phyloP scores from a whole-genome alignment of 2,797 vertebrate species.

The Onychomys leucogaster region DNA sequence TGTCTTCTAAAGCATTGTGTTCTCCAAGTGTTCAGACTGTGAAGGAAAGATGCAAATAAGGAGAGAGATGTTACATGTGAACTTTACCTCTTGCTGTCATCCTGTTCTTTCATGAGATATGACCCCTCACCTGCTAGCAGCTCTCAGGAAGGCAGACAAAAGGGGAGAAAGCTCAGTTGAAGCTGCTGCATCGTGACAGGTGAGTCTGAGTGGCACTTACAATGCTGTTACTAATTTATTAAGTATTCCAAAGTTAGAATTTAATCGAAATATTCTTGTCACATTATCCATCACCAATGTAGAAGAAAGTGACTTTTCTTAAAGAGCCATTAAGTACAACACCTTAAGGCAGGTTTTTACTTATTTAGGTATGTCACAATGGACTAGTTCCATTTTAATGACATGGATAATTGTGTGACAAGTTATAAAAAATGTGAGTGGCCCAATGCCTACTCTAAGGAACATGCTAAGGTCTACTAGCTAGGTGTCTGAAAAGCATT shows the following conservation, averaged over 20 bases:
- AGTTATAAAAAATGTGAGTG: constrained; percentile 71
- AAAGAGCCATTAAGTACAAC: constrained; percentile 48
- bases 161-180: constrained; percentile 44
- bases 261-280: constrained; percentile 80
- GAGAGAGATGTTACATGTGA: neutral
- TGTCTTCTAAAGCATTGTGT: constrained; percentile 10
- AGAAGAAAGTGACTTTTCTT: constrained; percentile 79
- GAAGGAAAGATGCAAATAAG: constrained; percentile 55
- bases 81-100: constrained; percentile 64
- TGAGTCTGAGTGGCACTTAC: constrained; percentile 63
- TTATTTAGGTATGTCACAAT: constrained; percentile 80
- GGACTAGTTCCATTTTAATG: constrained; percentile 78
- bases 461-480: neutral
- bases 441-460: constrained; percentile 62
- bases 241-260: constrained; percentile 82
- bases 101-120: neutral
- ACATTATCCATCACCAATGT: constrained; percentile 76
- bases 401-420: constrained; percentile 81
- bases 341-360: constrained; percentile 76
- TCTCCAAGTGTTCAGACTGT: neutral
- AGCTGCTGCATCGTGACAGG: constrained; percentile 73
- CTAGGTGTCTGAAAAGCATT: constrained; percentile 27
- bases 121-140: constrained; percentile 7
- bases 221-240: constrained; percentile 80
- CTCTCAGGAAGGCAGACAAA: constrained; percentile 61